These are phyloP conservation scores for Notolabrus celidotus DNA, from an alignment of 2,797 vertebrate genomes.

Conservation along the genomic window DNA sequence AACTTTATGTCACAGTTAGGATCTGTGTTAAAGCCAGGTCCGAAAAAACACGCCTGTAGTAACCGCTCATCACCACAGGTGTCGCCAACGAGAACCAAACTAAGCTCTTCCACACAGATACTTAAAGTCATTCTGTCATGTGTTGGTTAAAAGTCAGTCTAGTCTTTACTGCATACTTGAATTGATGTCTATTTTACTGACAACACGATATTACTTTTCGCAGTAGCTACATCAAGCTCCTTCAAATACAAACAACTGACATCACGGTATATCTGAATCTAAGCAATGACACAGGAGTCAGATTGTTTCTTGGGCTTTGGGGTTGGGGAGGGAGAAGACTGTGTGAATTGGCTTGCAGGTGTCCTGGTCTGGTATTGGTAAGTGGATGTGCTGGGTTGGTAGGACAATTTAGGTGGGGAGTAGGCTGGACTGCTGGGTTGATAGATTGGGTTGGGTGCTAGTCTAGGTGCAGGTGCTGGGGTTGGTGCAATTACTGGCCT, in stretches of 20 bases:
- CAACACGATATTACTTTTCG: background rate
- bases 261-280: background rate
- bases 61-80: background rate
- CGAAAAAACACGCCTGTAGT: background rate
- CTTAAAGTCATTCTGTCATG: background rate
- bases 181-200: background rate
- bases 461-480: background rate
- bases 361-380: background rate
- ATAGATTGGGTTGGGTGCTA: background rate
- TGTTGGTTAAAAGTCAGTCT: background rate
- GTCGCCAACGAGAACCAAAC: background rate
- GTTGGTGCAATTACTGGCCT: background rate
- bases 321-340: rapidly evolving
- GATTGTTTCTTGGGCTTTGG: rapidly evolving
- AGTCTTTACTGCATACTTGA: too few relatives aligned
- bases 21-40: background rate
- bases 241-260: background rate
- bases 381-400: background rate
- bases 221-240: background rate
- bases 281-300: slow-evolving; percentile 57
- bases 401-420: too few relatives aligned
- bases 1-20: too few relatives aligned
- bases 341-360: background rate
- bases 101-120: too few relatives aligned
- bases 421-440: background rate